Percentiles rank a stretch among this genome's conserved stretches.
phyloP scores from a whole-genome alignment of 1,140 invertebrate species.

The Bombus fervidus region DNA sequence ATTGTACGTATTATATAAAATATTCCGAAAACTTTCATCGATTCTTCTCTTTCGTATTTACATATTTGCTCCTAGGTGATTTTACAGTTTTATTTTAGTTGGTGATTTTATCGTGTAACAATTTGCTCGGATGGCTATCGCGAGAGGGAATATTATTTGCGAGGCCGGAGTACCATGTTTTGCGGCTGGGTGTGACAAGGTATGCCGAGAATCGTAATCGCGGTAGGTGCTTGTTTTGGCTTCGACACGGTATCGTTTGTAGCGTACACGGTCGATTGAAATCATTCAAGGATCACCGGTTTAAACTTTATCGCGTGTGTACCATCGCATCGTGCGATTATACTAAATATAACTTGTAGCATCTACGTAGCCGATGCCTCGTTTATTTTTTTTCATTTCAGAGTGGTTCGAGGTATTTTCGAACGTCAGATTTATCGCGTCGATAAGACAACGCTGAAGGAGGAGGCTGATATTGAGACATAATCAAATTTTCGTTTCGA shows the following conservation, averaged over 20 bases:
- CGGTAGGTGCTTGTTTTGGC: constrained; percentile 8
- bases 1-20: too few relatives aligned
- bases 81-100: not conserved
- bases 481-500: not conserved
- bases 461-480: not conserved
- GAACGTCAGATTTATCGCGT: not conserved
- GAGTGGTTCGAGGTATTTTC: not conserved
- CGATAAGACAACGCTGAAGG: not conserved
- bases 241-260: constrained; percentile 29
- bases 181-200: constrained; percentile 5
- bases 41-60: constrained; percentile 14
- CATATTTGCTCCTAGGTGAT: not conserved
- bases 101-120: constrained; percentile 31
- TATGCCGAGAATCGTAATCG: constrained; percentile 10
- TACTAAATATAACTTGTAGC: not conserved
- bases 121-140: constrained; percentile 35
- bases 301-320: not conserved
- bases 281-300: constrained; percentile 22
- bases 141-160: constrained; percentile 16
- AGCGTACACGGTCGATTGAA: not conserved
- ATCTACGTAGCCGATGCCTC: not conserved
- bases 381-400: not conserved
- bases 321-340: not conserved
- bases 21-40: fast-evolving
- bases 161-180: not conserved